Evolutionary conservation across 2,113 vertebrate genomes (phyloP), one percentile per base, ranked within the genome.

Genomic region (Benitochromis conjunctus): DNA sequence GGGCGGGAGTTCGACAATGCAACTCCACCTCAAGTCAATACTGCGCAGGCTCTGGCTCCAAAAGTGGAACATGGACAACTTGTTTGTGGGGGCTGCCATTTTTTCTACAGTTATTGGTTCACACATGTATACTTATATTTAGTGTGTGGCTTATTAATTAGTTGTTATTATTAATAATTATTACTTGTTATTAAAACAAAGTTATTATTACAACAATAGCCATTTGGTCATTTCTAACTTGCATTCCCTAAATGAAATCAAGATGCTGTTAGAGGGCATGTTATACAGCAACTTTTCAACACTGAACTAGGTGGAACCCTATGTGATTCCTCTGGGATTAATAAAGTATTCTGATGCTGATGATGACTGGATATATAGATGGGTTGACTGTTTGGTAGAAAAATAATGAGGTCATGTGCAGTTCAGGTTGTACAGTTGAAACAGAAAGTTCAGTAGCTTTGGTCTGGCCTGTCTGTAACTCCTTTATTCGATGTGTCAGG

Each of bases 121-220:
- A 38, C 60, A 64, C 19, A 0, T 64, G 60, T 21, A 3, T 38
- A 64, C 34, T 21, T 64, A 64, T 21, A 34, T 1, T 38, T 64
- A 64, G 0, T 64, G 60, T 38, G 31, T n/a, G 31, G 60, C 31
- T 64, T 64, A 64, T 64, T 64, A 38, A 64, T 0, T 64, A 36
- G 60, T 1, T 64, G n/a, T 64, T 64, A 64, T 64, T 64, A 38
- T 64, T 0, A 64, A 64, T 64, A 38, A 64, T 31, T n/a, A 64
- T 2, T 64, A n/a, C 18, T 64, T 64, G 7, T 5, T 12, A n/a
- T 64, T 38, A 13, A 29, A 29, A 29, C 29, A 26, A n/a, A n/a
- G n/a, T n/a, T n/a, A n/a, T n/a, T n/a, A n/a, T 1, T 38, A n/a
- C 36, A 0, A 64, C 60, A n/a, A 64, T 13, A 0, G 18, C 31